Conservation (phyloP, 2,888 invertebrate genomes). For the Phaedon cochleariae region DNA sequence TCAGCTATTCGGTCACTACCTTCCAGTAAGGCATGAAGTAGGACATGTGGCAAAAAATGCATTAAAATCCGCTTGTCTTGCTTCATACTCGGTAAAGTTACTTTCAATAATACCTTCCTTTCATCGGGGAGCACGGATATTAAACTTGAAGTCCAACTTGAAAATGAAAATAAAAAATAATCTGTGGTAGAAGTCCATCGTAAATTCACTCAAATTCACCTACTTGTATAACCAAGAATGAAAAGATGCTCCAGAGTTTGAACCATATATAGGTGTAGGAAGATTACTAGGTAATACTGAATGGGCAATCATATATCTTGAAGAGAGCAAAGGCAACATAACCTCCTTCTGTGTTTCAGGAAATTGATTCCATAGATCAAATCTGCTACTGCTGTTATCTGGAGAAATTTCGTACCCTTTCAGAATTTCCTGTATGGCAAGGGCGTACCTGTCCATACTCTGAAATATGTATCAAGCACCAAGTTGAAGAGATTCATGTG, state of each 20-base stretch:
- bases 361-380: conserved; percentile 76
- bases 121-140: conserved; percentile 70
- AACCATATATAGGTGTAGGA: conserved; percentile 70
- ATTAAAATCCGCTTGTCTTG: conserved; percentile 76
- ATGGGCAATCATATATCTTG: conserved; percentile 66
- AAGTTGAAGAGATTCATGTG: background rate
- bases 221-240: conserved; percentile 79
- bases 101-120: conserved; percentile 70
- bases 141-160: conserved; percentile 76
- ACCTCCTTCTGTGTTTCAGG: conserved; percentile 78
- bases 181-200: background rate
- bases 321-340: conserved; percentile 78
- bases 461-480: conserved; percentile 44
- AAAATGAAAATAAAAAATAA: conserved; percentile 32
- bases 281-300: conserved; percentile 49
- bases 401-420: conserved; percentile 77
- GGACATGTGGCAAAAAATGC: conserved; percentile 78
- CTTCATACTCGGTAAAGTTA: conserved; percentile 79
- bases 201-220: conserved; percentile 50
- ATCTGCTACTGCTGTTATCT: conserved; percentile 63
- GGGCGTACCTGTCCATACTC: conserved; percentile 80
- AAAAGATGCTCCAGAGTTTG: conserved; percentile 72
- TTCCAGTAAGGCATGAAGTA: conserved; percentile 71
- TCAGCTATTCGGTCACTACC: conserved; percentile 59
- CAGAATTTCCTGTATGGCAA: conserved; percentile 83